phyloP scores from a whole-genome alignment of 2,797 vertebrate species.

The Anomalospiza imberbis region DNA sequence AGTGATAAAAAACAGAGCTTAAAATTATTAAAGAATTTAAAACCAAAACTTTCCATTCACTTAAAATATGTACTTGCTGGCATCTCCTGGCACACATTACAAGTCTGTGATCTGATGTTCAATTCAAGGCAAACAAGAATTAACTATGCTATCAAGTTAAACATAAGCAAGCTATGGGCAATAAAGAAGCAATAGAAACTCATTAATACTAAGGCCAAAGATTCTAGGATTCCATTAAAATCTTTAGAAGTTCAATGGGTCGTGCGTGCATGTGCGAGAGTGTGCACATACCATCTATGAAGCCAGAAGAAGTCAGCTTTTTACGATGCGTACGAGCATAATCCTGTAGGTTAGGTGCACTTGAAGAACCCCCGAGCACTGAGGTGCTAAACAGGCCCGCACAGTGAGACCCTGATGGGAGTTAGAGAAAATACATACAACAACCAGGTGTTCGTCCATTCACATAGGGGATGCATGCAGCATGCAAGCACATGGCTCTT shows the following conservation, averaged over 20 bases:
- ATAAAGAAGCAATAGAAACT: neutral
- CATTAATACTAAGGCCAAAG: conserved; percentile 51
- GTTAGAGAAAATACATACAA: conserved; percentile 91
- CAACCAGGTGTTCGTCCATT: conserved; percentile 85
- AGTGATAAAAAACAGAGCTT: neutral
- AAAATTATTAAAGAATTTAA: conserved; percentile 25
- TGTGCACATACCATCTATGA: conserved; percentile 94
- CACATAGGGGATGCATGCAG: conserved; percentile 82
- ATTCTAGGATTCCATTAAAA: conserved; percentile 62
- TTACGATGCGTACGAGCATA: conserved; percentile 93
- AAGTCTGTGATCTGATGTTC: neutral
- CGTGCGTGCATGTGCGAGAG: conserved; percentile 78
- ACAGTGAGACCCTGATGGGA: conserved; percentile 92
- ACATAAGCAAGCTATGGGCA: neutral
- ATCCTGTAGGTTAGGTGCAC: conserved; percentile 94
- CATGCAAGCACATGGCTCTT: conserved; percentile 84
- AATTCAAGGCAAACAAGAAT: conserved; percentile 19
- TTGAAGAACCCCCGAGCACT: conserved; percentile 92
- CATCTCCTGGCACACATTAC: neutral
- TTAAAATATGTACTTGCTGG: neutral
- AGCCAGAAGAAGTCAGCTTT: conserved; percentile 93
- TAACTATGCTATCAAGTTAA: conserved; percentile 9
- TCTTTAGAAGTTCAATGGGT: conserved; percentile 52
- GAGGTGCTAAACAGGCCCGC: conserved; percentile 92
- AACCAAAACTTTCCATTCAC: neutral